A percentile compares a stretch with the other conserved stretches of the same genome.
Evolutionary conservation across 2,888 invertebrate genomes (phyloP).

Genomic region (Melipona bicolor): DNA sequence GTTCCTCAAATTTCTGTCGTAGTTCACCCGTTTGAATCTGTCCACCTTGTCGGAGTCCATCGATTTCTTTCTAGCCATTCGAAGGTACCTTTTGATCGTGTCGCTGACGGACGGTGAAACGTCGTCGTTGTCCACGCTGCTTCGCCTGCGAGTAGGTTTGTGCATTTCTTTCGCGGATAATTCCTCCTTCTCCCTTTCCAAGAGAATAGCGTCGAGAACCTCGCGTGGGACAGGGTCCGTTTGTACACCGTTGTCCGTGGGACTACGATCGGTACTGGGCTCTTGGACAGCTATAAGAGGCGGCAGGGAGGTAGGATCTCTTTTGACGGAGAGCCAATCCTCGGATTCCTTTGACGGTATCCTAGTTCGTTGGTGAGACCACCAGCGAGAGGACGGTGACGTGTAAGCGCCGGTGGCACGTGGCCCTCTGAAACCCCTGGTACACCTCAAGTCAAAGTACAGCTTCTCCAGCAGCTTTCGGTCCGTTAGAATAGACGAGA

Average conservation of each 20-base stretch:
- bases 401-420: slow-evolving; percentile 81
- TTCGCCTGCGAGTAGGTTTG: slow-evolving; percentile 87
- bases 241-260: slow-evolving; percentile 86
- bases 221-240: slow-evolving; percentile 87
- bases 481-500: slow-evolving; percentile 90
- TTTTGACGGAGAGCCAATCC: slow-evolving; percentile 59
- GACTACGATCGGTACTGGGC: slow-evolving; percentile 86
- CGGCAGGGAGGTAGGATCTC: slow-evolving; percentile 85
- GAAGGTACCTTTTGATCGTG: slow-evolving; percentile 93
- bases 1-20: slow-evolving; percentile 92
- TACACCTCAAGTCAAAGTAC: slow-evolving; percentile 90
- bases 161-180: slow-evolving; percentile 81
- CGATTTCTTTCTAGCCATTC: slow-evolving; percentile 95
- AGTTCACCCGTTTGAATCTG: slow-evolving; percentile 94
- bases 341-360: slow-evolving; percentile 64
- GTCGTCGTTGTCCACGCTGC: slow-evolving; percentile 93
- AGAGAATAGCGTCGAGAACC: slow-evolving; percentile 85
- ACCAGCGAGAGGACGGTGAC: slow-evolving; percentile 78
- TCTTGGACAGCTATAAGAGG: slow-evolving; percentile 89
- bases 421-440: slow-evolving; percentile 86
- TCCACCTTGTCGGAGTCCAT: slow-evolving; percentile 92
- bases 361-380: slow-evolving; percentile 71
- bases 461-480: slow-evolving; percentile 90
- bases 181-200: slow-evolving; percentile 85
- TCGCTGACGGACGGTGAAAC: slow-evolving; percentile 94